Evolutionary conservation across 2,113 vertebrate genomes (phyloP).

Genomic region (Macrotus californicus): DNA sequence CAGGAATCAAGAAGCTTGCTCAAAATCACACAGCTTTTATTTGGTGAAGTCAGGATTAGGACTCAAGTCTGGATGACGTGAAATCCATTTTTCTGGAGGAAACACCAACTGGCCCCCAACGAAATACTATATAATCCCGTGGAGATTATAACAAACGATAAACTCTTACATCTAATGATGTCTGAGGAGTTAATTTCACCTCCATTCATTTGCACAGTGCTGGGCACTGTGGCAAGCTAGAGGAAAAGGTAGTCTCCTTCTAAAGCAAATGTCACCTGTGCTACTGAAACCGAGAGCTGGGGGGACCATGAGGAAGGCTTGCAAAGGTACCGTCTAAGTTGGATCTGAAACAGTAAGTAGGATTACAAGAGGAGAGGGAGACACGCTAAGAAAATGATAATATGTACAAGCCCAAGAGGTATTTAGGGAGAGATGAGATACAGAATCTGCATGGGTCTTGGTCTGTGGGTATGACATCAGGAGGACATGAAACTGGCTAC

Average conservation of each 20-base stretch:
- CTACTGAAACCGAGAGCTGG: neutral
- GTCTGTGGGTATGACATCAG: neutral
- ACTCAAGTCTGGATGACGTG: neutral
- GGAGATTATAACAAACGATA: neutral
- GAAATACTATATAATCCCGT: neutral
- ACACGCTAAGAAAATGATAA: neutral
- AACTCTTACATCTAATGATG: neutral
- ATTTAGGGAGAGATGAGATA: neutral
- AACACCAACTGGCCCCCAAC: neutral
- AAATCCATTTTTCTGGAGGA: neutral
- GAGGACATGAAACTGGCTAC: neutral
- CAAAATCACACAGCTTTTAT: neutral
- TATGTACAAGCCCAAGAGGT: neutral
- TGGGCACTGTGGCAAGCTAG: neutral
- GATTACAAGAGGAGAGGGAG: neutral
- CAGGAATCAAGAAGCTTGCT: constrained; percentile 1
- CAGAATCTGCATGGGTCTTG: neutral
- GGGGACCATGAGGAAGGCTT: neutral
- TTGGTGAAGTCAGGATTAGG: neutral
- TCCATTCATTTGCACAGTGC: neutral
- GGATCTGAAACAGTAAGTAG: neutral
- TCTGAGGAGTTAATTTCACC: neutral
- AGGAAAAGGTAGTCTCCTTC: neutral
- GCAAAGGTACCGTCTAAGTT: neutral
- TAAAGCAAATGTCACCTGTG: neutral